A percentile compares a stretch with the other conserved stretches of the same genome.
These are phyloP conservation scores for Eulemur rubriventer DNA, from an alignment of 2,797 vertebrate genomes.

Conservation along the genomic window DNA sequence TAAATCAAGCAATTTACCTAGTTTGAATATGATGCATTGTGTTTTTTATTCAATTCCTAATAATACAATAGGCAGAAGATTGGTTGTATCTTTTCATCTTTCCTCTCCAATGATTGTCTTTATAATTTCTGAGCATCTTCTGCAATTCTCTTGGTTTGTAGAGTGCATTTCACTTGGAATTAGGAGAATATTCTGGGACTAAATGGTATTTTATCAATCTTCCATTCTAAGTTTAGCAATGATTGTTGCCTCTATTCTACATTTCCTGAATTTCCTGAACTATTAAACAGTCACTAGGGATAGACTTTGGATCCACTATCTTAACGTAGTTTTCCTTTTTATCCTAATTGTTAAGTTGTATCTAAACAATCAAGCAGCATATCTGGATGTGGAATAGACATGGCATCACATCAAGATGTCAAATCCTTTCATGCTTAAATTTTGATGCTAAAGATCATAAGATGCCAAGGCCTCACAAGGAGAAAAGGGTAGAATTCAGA, in stretches of 20 bases:
- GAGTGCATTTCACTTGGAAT: background rate
- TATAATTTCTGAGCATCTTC: background rate
- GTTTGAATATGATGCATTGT: constrained; percentile 40
- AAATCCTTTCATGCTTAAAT: background rate
- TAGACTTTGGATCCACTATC: background rate
- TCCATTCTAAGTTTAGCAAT: background rate
- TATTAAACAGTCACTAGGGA: background rate
- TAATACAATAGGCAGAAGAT: background rate
- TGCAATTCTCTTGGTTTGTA: background rate
- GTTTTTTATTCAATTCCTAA: constrained; percentile 15
- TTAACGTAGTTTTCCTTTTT: background rate
- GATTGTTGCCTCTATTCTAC: background rate
- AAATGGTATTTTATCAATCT: background rate
- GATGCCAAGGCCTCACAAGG: background rate
- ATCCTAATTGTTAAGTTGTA: background rate
- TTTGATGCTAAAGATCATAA: background rate
- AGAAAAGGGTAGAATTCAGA: background rate
- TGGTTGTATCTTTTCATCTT: constrained; percentile 5
- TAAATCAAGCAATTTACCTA: constrained; percentile 49
- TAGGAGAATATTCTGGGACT: background rate
- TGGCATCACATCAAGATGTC: background rate
- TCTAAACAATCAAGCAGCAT: background rate
- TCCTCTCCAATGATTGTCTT: background rate
- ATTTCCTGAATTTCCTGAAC: constrained; percentile 15
- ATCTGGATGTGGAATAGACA: background rate